phyloP scores from a whole-genome alignment of 2,113 vertebrate genomes.

The Leptobrachium ailaonicum region DNA sequence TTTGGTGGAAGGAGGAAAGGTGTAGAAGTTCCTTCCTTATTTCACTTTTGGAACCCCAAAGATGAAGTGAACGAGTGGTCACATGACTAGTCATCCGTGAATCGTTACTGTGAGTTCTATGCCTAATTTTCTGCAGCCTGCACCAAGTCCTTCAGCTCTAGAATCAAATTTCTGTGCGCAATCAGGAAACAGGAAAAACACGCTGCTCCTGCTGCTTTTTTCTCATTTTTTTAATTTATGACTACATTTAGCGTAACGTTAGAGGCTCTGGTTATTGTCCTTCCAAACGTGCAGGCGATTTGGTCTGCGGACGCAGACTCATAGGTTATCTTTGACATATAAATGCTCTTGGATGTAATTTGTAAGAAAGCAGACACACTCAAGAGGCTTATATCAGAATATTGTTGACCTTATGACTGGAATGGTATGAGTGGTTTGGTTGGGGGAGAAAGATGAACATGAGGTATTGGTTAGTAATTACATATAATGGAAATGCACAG shows the following conservation, averaged over 20 bases:
- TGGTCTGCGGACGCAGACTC: neutral
- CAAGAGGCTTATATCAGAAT: neutral
- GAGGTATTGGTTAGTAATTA: no score
- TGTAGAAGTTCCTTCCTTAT: no score
- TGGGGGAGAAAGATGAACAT: no score
- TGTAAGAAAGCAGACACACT: neutral
- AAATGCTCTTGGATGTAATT: neutral
- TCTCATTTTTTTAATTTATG: slow-evolving; percentile 61
- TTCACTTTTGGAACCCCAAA: no score
- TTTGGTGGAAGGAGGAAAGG: no score
- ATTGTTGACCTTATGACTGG: neutral
- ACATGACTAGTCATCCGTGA: no score
- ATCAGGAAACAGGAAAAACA: slow-evolving; percentile 53
- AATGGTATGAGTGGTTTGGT: no score
- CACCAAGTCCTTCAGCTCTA: fast-evolving
- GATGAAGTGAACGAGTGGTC: no score
- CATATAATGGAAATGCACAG: no score
- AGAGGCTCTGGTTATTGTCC: slow-evolving; percentile 62
- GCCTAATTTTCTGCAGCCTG: no score
- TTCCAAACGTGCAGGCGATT: neutral
- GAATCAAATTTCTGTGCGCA: fast-evolving
- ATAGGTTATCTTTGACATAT: slow-evolving; percentile 30
- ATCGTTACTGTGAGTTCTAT: no score
- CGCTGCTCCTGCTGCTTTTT: slow-evolving; percentile 46
- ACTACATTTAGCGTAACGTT: slow-evolving; percentile 61